phyloP scores from a whole-genome alignment of 2,113 vertebrate genomes.

The Pogona vitticeps region DNA sequence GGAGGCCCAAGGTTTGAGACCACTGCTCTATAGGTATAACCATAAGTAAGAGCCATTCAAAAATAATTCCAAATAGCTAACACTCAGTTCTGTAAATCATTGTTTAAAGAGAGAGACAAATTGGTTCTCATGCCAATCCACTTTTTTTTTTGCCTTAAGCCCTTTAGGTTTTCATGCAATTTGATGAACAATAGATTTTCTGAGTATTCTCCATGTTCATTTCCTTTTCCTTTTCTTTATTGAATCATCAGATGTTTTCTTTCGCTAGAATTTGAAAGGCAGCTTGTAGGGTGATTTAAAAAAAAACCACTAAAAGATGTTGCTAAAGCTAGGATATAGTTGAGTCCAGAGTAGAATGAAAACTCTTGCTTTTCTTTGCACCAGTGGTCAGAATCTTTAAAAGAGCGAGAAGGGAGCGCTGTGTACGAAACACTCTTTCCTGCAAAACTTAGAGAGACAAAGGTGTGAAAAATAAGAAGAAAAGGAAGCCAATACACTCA shows the following conservation, averaged over 20 bases:
- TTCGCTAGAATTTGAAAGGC: background rate
- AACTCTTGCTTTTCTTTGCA: conserved; percentile 12
- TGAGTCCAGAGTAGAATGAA: background rate
- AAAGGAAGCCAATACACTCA: conserved; percentile 1
- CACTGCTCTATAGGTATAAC: background rate
- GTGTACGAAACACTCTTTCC: background rate
- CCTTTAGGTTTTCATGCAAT: background rate
- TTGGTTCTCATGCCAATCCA: no score
- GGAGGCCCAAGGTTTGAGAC: no score
- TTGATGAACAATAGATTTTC: background rate
- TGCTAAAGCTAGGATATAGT: conserved; percentile 28
- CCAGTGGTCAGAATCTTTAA: background rate
- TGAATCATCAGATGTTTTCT: background rate
- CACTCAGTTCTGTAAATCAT: background rate
- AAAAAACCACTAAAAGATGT: conserved; percentile 25
- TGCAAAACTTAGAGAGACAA: background rate
- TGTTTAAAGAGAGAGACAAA: no score
- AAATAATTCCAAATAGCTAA: background rate
- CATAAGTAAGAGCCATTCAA: background rate
- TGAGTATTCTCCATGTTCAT: background rate
- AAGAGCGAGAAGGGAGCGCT: background rate
- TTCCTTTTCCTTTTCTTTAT: background rate
- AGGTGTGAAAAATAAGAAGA: background rate
- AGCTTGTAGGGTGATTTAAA: background rate
- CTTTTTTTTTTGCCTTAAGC: background rate